Conservation (phyloP, 30 jellyfish, hydroid and myxozoan species). For the Aurelia sp. region DNA sequence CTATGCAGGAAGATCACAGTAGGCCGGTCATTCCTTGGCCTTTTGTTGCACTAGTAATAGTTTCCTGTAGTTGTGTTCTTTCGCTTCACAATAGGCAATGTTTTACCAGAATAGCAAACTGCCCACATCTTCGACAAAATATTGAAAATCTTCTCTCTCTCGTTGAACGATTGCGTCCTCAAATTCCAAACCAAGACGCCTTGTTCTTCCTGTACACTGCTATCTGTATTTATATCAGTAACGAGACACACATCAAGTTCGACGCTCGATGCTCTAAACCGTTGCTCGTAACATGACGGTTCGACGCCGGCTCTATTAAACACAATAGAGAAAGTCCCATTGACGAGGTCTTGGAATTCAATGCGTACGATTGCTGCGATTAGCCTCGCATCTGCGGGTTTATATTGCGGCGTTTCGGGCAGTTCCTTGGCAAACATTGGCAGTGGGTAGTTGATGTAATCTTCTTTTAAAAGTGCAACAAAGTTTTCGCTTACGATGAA, state of each 20-base stretch:
- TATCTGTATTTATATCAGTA: conserved; percentile 76
- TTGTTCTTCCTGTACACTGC: conserved; percentile 62
- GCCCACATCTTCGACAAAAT: conserved; percentile 88
- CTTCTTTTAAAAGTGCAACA: conserved; percentile 77
- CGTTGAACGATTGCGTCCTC: conserved; percentile 78
- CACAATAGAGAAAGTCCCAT: conserved; percentile 74
- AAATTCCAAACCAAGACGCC: conserved; percentile 64
- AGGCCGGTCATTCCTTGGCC: too few species aligned
- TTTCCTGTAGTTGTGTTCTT: conserved; percentile 12
- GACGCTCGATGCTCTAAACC: conserved; percentile 69
- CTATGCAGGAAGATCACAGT: too few species aligned
- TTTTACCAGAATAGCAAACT: conserved; percentile 56
- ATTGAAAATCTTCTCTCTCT: conserved; percentile 77
- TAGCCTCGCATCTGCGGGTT: conserved; percentile 69
- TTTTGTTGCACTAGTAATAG: too few species aligned
- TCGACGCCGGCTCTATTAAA: conserved; percentile 79
- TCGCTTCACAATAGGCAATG: conserved; percentile 63
- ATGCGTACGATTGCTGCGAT: conserved; percentile 71
- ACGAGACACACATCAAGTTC: conserved; percentile 78
- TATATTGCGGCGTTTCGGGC: conserved; percentile 87
- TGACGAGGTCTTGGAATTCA: conserved; percentile 78
- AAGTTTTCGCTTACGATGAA: conserved; percentile 80
- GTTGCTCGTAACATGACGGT: conserved; percentile 77
- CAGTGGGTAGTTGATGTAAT: conserved; percentile 87
- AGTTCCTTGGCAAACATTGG: conserved; percentile 86